Conservation (phyloP, 1,140 invertebrate genomes). For the Thrips palmi region DNA sequence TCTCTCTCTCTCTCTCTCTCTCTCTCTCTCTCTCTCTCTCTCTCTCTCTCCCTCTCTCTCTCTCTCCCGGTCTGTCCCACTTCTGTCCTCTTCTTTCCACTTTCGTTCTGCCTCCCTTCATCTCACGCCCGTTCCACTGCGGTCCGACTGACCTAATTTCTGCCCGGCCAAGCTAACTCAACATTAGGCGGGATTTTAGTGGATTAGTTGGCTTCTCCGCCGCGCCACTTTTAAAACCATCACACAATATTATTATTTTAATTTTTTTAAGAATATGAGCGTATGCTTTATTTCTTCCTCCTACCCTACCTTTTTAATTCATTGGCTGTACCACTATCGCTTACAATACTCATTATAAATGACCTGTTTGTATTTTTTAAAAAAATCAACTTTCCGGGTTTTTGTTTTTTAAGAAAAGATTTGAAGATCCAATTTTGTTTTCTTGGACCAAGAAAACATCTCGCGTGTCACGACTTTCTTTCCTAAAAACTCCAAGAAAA, state of each 20-base stretch:
- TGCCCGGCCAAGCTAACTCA: neutral
- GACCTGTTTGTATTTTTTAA: no score
- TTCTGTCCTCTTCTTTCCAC: constrained; percentile 8
- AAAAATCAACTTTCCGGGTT: no score
- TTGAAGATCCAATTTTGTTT: no score
- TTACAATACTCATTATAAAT: no score
- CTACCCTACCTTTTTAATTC: no score
- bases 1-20: constrained; percentile 17
- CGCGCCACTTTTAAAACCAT: neutral
- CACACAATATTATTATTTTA: constrained; percentile 1
- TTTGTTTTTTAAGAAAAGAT: no score
- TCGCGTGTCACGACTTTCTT: no score
- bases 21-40: constrained; percentile 19
- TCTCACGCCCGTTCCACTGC: constrained; percentile 15
- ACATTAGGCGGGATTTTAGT: neutral
- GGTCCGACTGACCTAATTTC: constrained; percentile 13
- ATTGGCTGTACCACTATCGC: no score
- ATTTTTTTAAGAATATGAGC: constrained; percentile 7
- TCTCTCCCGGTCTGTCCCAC: constrained; percentile 10
- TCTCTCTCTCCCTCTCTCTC: constrained; percentile 15
- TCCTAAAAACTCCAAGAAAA: no score
- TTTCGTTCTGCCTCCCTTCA: constrained; percentile 1
- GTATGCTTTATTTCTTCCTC: neutral
- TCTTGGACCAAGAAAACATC: no score
- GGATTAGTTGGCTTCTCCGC: neutral